Conservation (phyloP, 2,888 invertebrate genomes). For the Zaprionus obscuricornis region DNA sequence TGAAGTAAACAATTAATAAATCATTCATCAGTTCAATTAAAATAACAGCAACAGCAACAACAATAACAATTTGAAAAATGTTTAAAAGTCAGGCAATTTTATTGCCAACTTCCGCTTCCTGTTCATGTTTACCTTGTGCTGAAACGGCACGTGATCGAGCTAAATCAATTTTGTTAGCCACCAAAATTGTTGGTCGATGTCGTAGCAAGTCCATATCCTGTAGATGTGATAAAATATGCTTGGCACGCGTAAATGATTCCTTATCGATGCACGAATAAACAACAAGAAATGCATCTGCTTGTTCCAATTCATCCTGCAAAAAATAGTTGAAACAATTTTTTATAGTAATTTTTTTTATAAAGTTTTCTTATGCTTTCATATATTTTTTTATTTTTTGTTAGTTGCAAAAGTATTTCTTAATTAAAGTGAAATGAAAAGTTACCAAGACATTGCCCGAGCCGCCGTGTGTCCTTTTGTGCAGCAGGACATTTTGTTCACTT, state of each 20-base stretch:
- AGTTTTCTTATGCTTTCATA: no score
- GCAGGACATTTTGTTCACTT: neutral
- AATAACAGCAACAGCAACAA: constrained; percentile 23
- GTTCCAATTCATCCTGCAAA: constrained; percentile 90
- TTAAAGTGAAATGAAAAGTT: constrained; percentile 43
- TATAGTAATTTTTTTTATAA: no score
- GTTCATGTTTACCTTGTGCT: constrained; percentile 95
- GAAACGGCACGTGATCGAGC: constrained; percentile 95
- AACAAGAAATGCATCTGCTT: constrained; percentile 92
- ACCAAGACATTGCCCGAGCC: no score
- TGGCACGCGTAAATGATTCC: constrained; percentile 92
- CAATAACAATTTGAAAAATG: constrained; percentile 15
- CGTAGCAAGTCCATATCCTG: constrained; percentile 91
- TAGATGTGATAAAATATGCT: constrained; percentile 90
- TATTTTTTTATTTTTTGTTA: no score
- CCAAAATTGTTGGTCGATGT: constrained; percentile 91
- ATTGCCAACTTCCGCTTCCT: no score
- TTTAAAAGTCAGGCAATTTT: constrained; percentile 44
- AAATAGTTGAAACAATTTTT: constrained; percentile 27
- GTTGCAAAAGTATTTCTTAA: no score
- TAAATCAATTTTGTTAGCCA: constrained; percentile 97
- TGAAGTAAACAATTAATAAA: no score
- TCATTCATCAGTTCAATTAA: no score
- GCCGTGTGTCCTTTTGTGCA: no score
- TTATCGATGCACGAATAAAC: constrained; percentile 97